A percentile compares a stretch with the other conserved stretches of the same genome.
Evolutionary conservation across 1,140 invertebrate genomes (phyloP).

Genomic region (Gryon sp.): DNA sequence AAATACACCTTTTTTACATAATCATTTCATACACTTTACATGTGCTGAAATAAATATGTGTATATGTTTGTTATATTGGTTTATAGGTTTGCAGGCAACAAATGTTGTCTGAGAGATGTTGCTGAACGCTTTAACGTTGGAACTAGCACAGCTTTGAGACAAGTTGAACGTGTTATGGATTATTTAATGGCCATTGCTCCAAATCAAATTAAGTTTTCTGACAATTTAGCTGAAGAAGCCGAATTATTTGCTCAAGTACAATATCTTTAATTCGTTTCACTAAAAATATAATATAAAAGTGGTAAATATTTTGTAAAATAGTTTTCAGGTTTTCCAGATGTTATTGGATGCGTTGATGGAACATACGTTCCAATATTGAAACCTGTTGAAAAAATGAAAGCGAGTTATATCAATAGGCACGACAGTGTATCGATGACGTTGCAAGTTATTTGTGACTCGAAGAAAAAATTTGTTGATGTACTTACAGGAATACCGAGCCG

Average conservation of each 20-base stretch:
- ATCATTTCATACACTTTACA: too few relatives aligned
- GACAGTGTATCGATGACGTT: slow-evolving; percentile 60
- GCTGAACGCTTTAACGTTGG: background rate
- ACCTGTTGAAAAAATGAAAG: slow-evolving; percentile 56
- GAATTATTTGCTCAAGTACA: slow-evolving; percentile 1
- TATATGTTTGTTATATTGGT: background rate
- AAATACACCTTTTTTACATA: background rate
- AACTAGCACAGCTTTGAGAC: background rate
- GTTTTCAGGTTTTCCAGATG: slow-evolving; percentile 12
- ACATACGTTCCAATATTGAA: slow-evolving; percentile 57
- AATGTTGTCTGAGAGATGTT: background rate
- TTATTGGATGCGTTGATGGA: slow-evolving; percentile 61
- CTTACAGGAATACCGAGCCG: slow-evolving; percentile 63
- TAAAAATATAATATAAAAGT: too few relatives aligned
- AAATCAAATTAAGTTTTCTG: slow-evolving; percentile 2
- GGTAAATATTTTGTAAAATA: background rate
- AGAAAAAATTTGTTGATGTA: slow-evolving; percentile 62
- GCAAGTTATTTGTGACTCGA: slow-evolving; percentile 62
- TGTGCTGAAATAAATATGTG: background rate
- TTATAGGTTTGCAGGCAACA: slow-evolving; percentile 4
- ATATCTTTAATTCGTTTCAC: too few relatives aligned
- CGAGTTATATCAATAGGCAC: slow-evolving; percentile 64
- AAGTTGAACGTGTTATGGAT: slow-evolving; percentile 8
- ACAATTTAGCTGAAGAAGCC: background rate
- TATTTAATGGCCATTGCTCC: slow-evolving; percentile 5